These are phyloP conservation scores for Leuctra nigra DNA, from an alignment of 2,888 invertebrate genomes.

Conservation along the genomic window DNA sequence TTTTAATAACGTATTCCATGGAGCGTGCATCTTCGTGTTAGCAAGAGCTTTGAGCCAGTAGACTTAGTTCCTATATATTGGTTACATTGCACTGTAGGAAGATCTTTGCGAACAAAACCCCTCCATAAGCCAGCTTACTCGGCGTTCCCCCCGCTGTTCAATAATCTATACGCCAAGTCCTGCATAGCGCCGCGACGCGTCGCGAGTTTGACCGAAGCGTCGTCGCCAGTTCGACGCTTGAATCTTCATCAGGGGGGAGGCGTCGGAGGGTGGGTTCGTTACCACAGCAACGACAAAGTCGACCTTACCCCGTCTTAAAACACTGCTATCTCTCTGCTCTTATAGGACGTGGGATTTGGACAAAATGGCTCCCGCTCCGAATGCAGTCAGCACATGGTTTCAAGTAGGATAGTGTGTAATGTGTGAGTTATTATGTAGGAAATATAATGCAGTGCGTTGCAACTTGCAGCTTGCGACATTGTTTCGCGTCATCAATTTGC, in stretches of 20 bases:
- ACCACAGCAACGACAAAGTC: constrained; percentile 24
- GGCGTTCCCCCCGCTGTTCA: constrained; percentile 18
- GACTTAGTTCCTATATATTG: background rate
- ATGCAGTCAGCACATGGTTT: too few species aligned
- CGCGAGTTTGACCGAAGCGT: background rate
- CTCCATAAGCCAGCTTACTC: constrained; percentile 3
- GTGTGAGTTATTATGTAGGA: too few species aligned
- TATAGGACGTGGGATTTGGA: too few species aligned
- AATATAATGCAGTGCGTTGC: too few species aligned
- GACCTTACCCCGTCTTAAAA: too few species aligned
- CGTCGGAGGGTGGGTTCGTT: constrained; percentile 19
- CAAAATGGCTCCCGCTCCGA: too few species aligned
- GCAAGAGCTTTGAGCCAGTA: background rate
- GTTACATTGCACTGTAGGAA: background rate
- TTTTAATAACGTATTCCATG: constrained; percentile 4
- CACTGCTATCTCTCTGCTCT: too few species aligned
- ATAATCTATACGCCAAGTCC: constrained; percentile 19
- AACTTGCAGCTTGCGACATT: too few species aligned
- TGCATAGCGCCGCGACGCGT: background rate
- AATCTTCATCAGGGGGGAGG: constrained; percentile 3
- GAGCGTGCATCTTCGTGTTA: background rate
- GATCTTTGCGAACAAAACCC: background rate
- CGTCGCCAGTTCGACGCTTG: background rate
- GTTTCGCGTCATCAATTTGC: too few species aligned
- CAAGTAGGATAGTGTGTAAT: too few species aligned